These are phyloP conservation scores for Melolontha melolontha DNA, from an alignment of 2,888 invertebrate genomes.

Conservation along the genomic window DNA sequence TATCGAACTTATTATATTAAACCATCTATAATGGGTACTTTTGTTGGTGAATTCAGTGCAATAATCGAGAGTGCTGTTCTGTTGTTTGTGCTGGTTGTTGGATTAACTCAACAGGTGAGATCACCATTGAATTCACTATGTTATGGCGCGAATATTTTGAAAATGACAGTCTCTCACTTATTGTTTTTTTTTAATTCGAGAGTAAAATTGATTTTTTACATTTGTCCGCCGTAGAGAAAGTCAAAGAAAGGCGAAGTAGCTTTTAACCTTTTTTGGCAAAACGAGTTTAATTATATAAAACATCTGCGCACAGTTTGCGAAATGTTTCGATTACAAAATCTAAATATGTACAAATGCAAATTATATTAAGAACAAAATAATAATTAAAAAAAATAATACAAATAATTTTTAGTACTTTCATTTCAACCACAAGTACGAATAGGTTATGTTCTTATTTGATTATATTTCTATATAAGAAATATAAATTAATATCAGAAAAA, in stretches of 20 bases:
- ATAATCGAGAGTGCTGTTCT: constrained; percentile 27
- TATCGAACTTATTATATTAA: constrained; percentile 11
- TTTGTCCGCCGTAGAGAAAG: constrained; percentile 1
- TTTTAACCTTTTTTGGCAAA: constrained; percentile 8
- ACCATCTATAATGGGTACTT: constrained; percentile 28
- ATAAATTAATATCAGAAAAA: too few species aligned
- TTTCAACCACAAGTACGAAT: too few species aligned
- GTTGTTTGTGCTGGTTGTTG: constrained; percentile 34
- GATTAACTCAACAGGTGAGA: constrained; percentile 41
- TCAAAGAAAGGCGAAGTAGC: constrained; percentile 8
- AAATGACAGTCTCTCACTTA: constrained; percentile 3
- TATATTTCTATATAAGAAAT: too few species aligned
- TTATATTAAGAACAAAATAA: too few species aligned
- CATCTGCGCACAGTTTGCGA: constrained; percentile 15
- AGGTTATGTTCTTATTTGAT: too few species aligned
- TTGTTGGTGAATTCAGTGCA: constrained; percentile 24
- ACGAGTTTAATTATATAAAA: constrained; percentile 1
- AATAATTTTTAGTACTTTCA: too few species aligned
- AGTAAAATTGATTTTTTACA: not conserved
- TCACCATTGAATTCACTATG: constrained; percentile 23
- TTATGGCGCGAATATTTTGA: constrained; percentile 21
- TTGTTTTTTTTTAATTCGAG: not conserved
- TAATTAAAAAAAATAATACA: too few species aligned
- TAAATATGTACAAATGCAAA: not conserved
- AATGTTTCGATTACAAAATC: not conserved